Evolutionary conservation across 2,797 vertebrate genomes (phyloP), one percentile per base, ranked within the genome.

Genomic region (Phoeniculus purpureus): DNA sequence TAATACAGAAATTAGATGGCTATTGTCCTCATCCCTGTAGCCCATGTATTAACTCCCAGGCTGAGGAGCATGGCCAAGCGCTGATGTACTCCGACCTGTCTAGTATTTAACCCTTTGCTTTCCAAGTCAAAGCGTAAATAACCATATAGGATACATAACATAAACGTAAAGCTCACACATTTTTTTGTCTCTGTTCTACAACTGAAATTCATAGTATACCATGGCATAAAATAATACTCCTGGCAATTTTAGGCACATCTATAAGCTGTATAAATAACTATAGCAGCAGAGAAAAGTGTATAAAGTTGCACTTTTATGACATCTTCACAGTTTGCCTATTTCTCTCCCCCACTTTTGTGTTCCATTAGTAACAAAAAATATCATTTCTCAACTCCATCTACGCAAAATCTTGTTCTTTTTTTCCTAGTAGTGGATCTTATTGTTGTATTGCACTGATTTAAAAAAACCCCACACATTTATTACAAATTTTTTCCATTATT

Each of bases 271-370:
- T 77, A 95, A 96, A 92, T 95, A 96, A 87, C 62, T 83, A 90
- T 94, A 96, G 95, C 95, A 96, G 95, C 95, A 96, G 79, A 90
- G 66, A 92, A 92, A 94, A 93, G 85, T 37, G 73, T 93, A 80
- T 90, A 93, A 96, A 88, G 93, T 95, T 94, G 90, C 94, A 94
- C 95, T 97, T 96, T 87, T 95, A 89, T 91, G 95, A 96, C 90
- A 97, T 95, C 93, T 97, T 97, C 96, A 97, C 96, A 95, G 95
- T 96, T 89, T 92, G 87, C 67, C 94, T 94, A 86, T 87, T 92
- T 91, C 77, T 90, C 86, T 94, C 95, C 95, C 83, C 87, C 92
- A 94, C 88, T 97, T 97, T 80, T 76, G 70, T 94, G 68, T 92
- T 95, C 74, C 81, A 91, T 95, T 93, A 96, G 88, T 90, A 80